Base-by-base conservation (phyloP, 2,113 vertebrate genomes). In the Rhabdornis inornatus region DNA sequence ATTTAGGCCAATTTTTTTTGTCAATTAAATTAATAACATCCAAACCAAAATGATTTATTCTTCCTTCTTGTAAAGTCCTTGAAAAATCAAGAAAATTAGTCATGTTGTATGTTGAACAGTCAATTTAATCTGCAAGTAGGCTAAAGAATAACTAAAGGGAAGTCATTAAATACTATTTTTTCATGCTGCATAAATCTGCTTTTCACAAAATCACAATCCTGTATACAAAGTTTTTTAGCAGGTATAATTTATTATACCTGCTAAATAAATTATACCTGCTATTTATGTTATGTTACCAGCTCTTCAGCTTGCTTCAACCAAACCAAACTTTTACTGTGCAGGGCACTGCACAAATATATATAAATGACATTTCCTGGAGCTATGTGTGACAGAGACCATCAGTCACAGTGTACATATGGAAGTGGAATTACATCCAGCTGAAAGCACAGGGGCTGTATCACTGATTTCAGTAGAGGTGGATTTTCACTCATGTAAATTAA, bases 311-410 rank as follows among this genome's bases (percentile, higher is more conserved):
- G 2, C 42, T 87, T 86, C 63, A 92, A 8, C 55, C 11, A 63
- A 50, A 31, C 14, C 35, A 28, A 85, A 74, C 19, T 75, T 91
- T 83, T 30, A 44, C n/a, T 7, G 42, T 56, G 44, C 33, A 25
- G 47, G 64, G 63, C 59, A 31, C 27, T 55, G 52, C 71, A 79
- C 53, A 95, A 82, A 89, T 75, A 24, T 6, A 52, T 45, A 91
- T 40, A 95, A 92, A 83, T 77, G 79, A 65, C 63, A 80, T 69
- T 90, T 96, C 75, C 91, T 91, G 89, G 42, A 91, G 91, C 66
- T 87, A 42, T 16, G 3, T 35, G 42, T 72, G 83, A 28, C 79
- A 94, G 72, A 55, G 33, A 25, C 21, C 75, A 91, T 89, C 89
- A 90, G 63, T 85, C 78, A 92, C 8, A 31, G 50, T 1, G 7